These are phyloP conservation scores for Empis stercorea DNA, from an alignment of 2,888 invertebrate species.

Conservation along the genomic window DNA sequence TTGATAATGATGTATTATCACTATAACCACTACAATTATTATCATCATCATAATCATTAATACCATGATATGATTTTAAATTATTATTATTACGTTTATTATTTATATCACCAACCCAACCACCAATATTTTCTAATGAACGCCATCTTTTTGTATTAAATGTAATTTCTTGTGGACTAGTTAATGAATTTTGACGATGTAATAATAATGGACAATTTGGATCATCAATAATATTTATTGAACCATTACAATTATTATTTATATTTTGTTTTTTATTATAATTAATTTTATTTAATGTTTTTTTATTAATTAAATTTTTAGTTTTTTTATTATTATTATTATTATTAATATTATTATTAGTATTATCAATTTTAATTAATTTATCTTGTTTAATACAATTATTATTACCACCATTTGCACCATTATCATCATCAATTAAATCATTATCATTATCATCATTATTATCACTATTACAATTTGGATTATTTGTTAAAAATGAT, in stretches of 20 bases:
- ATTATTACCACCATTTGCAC: constrained; percentile 2
- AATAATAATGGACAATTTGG: constrained; percentile 30
- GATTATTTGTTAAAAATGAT: constrained; percentile 17
- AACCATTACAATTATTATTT: constrained; percentile 36
- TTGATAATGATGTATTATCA: constrained; percentile 9
- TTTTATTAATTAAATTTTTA: too few species aligned
- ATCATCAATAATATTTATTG: constrained; percentile 30
- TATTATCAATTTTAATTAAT: background rate
- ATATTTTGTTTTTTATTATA: constrained; percentile 33
- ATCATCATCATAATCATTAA: constrained; percentile 27
- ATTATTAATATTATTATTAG: background rate
- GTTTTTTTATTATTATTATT: background rate
- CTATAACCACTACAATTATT: constrained; percentile 20
- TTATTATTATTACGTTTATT: constrained; percentile 22
- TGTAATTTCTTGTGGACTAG: constrained; percentile 30
- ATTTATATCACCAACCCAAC: constrained; percentile 22
- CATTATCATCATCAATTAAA: constrained; percentile 9
- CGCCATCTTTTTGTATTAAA: constrained; percentile 58
- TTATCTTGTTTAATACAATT: background rate
- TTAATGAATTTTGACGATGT: constrained; percentile 34
- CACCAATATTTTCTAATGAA: constrained; percentile 56
- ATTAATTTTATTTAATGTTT: too few species aligned
- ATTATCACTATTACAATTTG: constrained; percentile 2
- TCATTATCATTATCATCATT: constrained; percentile 3
- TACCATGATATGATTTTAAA: constrained; percentile 27